phyloP scores from a whole-genome alignment of 2,888 invertebrate genomes.

The Escarpia spicata region DNA sequence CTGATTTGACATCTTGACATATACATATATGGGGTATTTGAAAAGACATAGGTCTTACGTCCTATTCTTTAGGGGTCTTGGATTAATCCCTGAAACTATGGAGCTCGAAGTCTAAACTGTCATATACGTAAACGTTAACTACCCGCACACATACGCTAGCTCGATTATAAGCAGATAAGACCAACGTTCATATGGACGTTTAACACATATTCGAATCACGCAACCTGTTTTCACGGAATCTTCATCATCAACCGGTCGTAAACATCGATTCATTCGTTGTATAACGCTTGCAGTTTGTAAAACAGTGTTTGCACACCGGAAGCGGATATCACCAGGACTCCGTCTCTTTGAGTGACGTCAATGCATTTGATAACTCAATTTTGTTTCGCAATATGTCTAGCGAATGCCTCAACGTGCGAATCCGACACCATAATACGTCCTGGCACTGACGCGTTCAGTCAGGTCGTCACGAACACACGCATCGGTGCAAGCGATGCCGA shows the following conservation, averaged over 20 bases:
- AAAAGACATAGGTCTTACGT: too few species aligned
- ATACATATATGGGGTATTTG: too few species aligned
- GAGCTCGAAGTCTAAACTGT: too few species aligned
- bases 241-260: too few species aligned
- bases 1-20: too few species aligned
- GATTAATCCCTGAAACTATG: too few species aligned
- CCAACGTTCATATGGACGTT: background rate
- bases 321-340: background rate
- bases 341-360: constrained; percentile 5
- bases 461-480: background rate
- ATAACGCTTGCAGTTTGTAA: background rate
- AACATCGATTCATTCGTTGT: background rate
- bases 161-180: too few species aligned
- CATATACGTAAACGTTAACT: too few species aligned
- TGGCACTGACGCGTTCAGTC: background rate
- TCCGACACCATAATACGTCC: background rate
- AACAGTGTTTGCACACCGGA: background rate
- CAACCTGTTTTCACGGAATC: background rate
- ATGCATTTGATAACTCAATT: constrained; percentile 13
- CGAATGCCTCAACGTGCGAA: background rate
- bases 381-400: background rate
- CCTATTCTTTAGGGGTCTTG: too few species aligned
- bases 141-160: too few species aligned
- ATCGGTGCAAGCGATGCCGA: background rate
- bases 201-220: background rate